Conservation (phyloP, 1,140 invertebrate species). For the Drosophila gunungcola region DNA sequence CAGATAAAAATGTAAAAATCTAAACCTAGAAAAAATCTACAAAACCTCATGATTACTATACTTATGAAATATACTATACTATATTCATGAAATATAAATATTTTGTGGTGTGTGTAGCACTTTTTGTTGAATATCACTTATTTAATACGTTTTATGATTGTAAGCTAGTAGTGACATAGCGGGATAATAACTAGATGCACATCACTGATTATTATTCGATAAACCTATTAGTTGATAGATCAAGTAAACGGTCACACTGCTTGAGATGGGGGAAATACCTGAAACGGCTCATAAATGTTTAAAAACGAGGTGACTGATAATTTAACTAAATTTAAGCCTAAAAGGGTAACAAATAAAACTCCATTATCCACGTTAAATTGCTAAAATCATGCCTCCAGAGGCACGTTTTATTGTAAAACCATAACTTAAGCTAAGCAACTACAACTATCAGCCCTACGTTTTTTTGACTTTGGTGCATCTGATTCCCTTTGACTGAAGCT, state of each 20-base stretch:
- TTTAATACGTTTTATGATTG: neutral
- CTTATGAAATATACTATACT: no score
- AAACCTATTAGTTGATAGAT: neutral
- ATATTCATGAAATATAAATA: no score
- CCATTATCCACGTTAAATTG: neutral
- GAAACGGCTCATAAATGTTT: neutral
- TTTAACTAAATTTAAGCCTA: no score
- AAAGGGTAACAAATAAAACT: no score
- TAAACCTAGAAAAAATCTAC: neutral
- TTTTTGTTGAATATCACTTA: neutral
- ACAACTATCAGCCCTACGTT: conserved; percentile 17
- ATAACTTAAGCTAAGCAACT: conserved; percentile 7
- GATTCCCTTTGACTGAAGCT: conserved; percentile 75
- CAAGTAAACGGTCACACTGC: conserved; percentile 4
- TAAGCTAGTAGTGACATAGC: no score
- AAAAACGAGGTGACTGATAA: neutral
- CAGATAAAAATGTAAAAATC: neutral
- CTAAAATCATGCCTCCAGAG: neutral
- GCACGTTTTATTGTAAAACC: neutral
- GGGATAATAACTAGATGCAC: neutral
- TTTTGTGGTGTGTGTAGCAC: no score
- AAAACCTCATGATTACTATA: no score
- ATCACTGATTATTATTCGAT: neutral
- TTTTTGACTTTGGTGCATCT: conserved; percentile 68
- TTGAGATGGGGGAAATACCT: neutral